phyloP scores from a whole-genome alignment of 2,888 invertebrate species.

The Syrphus vitripennis region DNA sequence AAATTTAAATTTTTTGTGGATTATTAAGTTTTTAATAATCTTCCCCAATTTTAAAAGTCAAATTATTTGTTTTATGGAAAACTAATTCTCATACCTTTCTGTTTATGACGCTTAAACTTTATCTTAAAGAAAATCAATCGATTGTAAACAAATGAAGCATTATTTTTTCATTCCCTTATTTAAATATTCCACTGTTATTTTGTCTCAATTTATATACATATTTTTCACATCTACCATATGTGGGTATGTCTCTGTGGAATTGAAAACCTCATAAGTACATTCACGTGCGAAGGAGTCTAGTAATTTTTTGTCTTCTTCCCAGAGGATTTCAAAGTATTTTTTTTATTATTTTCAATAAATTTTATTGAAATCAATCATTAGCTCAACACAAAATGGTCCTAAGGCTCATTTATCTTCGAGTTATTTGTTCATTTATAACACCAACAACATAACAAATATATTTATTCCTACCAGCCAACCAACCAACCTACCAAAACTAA shows the following conservation, averaged over 20 bases:
- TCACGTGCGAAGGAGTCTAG: background rate
- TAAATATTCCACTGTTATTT: no score
- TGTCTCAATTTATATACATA: background rate
- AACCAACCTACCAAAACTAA: background rate
- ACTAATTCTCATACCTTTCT: no score
- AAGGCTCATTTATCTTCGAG: background rate
- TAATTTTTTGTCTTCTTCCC: background rate
- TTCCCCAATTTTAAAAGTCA: no score
- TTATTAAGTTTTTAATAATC: no score
- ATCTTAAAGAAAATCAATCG: no score
- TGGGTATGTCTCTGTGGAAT: no score
- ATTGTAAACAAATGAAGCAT: no score
- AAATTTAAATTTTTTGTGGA: no score
- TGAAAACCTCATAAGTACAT: background rate
- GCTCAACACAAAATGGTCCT: background rate
- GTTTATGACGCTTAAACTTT: no score
- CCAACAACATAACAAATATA: background rate
- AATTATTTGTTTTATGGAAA: no score
- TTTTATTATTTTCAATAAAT: background rate
- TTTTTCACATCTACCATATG: no score
- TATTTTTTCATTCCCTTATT: no score
- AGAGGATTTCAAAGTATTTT: background rate
- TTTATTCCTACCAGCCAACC: background rate
- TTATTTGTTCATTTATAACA: constrained; percentile 15
- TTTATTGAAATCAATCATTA: constrained; percentile 2